Percentiles rank a stretch among this genome's conserved stretches.
Conservation (phyloP, 2,888 invertebrate species). For the Limenitis camilla region DNA sequence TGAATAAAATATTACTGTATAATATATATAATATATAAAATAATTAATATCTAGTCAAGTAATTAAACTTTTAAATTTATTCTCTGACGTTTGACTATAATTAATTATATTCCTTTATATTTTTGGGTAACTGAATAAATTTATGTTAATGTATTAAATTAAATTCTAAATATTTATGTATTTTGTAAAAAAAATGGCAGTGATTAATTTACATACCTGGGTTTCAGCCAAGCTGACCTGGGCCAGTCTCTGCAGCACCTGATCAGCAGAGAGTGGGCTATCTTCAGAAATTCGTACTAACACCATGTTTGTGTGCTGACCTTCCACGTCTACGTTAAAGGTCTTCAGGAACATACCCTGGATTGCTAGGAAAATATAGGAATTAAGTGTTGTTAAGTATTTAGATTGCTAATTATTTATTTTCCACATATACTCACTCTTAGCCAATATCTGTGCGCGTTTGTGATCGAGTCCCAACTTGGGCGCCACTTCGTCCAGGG, state of each 20-base stretch:
- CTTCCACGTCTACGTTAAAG: conserved; percentile 76
- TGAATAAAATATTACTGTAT: too few relatives aligned
- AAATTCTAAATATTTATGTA: not conserved
- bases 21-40: too few relatives aligned
- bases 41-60: too few relatives aligned
- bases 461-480: conserved; percentile 84
- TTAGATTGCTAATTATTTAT: too few relatives aligned
- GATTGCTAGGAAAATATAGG: conserved; percentile 64
- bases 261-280: conserved; percentile 67
- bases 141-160: too few relatives aligned
- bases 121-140: too few relatives aligned
- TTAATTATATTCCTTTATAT: too few relatives aligned
- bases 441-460: conserved; percentile 78
- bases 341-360: conserved; percentile 74
- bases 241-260: conserved; percentile 45
- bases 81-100: too few relatives aligned
- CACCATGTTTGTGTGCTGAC: conserved; percentile 84
- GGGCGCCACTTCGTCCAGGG: conserved; percentile 85
- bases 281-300: conserved; percentile 75
- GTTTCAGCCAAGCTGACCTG: conserved; percentile 64
- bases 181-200: not conserved
- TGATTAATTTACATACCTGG: conserved; percentile 37
- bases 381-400: not conserved
- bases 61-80: too few relatives aligned
- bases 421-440: conserved; percentile 62